Evolutionary conservation across 2,888 invertebrate species (phyloP), one percentile per base, ranked within the genome.

Genomic region (Andrena hattorfiana): DNA sequence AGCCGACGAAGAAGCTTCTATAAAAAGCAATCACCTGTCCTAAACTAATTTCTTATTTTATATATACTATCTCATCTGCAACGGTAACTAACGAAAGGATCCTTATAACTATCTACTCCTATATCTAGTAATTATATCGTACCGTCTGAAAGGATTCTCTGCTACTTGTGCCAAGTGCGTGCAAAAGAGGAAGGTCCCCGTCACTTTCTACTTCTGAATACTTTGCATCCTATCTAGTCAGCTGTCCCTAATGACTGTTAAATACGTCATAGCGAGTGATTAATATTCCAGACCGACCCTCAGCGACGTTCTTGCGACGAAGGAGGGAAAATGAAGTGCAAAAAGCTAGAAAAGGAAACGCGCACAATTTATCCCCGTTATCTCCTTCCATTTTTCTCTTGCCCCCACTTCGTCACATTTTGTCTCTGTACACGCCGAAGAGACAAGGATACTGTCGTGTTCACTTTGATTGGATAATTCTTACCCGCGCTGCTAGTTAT

Each of bases 191-290:
- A 70, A 76, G 73, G 69, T 74, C 67, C 56, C 74, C 62, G 68
- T 71, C 75, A 81, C 75, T 78, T 78, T 81, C 77, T 59, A 73
- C 79, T 35, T 72, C 69, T 42, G 66, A 73, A 59, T 49, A 72
- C 62, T 79, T 77, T 54, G 56, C 63, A 73, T 81, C 74, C 74
- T 73, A 64, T 73, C 73, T 76, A 78, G 74, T 84, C 82, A 66
- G 67, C 81, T 77, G 82, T 84, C 82, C 81, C 83, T 87, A 89
- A 89, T 87, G 88, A 87, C 81, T 73, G 81, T 81, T 87, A 85
- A 87, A 83, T 79, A 86, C 88, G 84, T 88, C 89, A 84, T 83
- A 84, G 81, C 71, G 64, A 49, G 81, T 89, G 89, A 90, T 90
- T 90, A 87, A 90, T 90, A 85, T 72, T 76, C 77, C 30, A 56